Conservation (phyloP, 2,113 vertebrate genomes). For the Lycaon pictus region DNA sequence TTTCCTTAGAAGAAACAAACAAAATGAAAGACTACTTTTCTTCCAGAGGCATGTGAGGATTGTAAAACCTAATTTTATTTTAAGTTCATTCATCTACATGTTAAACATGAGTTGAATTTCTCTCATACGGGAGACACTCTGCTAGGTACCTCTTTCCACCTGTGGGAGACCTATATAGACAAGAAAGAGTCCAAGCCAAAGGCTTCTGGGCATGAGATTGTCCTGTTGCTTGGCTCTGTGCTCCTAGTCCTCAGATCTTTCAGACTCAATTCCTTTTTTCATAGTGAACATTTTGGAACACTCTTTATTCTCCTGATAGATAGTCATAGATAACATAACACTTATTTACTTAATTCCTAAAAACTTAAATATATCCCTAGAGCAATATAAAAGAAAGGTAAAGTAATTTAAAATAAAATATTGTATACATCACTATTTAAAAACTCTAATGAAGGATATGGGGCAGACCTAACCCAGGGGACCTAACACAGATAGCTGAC, state of each 20-base stretch:
- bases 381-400: conserved; percentile 4
- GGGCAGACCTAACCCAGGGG: not conserved
- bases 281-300: not conserved
- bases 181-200: no score
- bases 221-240: not conserved
- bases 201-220: not conserved
- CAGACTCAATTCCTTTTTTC: not conserved
- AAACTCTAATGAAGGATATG: not conserved
- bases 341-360: not conserved
- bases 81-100: not conserved
- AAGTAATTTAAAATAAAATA: conserved; percentile 21
- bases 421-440: not conserved
- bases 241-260: not conserved
- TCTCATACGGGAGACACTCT: not conserved
- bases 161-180: fast-evolving
- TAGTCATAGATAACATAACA: not conserved
- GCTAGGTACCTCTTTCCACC: not conserved
- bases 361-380: not conserved
- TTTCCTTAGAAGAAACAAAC: not conserved
- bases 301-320: not conserved
- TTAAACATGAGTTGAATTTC: not conserved
- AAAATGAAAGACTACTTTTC: not conserved
- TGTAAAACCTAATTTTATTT: not conserved
- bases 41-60: not conserved
- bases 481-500: not conserved